A percentile compares a stretch with the other conserved stretches of the same genome.
Conservation (phyloP, 1,140 invertebrate species). For the Euwallacea similis region DNA sequence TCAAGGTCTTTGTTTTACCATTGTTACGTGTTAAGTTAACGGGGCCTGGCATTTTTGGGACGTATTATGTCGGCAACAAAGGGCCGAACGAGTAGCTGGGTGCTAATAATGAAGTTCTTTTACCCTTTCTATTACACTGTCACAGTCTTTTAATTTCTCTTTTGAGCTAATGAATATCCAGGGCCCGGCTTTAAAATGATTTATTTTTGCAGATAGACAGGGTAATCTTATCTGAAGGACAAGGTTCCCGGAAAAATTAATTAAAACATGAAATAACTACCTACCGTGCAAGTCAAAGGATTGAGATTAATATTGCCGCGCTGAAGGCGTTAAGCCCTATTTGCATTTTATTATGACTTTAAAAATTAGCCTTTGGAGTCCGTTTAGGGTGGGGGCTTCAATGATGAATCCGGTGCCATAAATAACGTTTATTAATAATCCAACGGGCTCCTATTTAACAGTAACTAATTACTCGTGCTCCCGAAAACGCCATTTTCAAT, state of each 20-base stretch:
- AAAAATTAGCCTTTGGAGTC: no score
- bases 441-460: constrained; percentile 13
- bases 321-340: background rate
- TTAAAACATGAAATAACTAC: constrained; percentile 1
- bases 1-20: no score
- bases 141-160: background rate
- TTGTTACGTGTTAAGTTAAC: no score
- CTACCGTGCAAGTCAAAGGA: background rate
- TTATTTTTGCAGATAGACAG: background rate
- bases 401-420: background rate
- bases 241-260: background rate
- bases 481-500: constrained; percentile 23
- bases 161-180: background rate
- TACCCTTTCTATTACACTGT: constrained; percentile 1
- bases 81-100: background rate
- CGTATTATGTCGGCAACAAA: constrained; percentile 1
- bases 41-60: background rate
- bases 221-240: constrained; percentile 1
- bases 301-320: background rate
- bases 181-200: background rate
- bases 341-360: background rate
- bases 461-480: constrained; percentile 24
- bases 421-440: constrained; percentile 20
- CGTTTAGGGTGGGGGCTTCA: no score
- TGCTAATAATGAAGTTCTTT: constrained; percentile 6